Percentiles rank a stretch among this genome's conserved stretches.
Evolutionary conservation across 2,888 invertebrate genomes (phyloP).

Genomic region (Cephus runcator): DNA sequence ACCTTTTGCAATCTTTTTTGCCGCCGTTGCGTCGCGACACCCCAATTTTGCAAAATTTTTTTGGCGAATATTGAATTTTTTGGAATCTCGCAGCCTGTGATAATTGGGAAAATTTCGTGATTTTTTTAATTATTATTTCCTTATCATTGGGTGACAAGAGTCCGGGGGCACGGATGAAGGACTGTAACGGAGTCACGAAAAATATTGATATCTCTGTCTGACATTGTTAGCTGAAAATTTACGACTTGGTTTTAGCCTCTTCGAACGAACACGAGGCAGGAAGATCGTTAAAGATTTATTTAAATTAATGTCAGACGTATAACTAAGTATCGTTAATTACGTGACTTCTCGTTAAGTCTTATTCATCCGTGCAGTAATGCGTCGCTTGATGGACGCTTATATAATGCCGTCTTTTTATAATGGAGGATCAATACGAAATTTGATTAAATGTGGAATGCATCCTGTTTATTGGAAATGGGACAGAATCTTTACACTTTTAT

Average conservation of each 20-base stretch:
- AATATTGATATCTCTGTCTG: background rate
- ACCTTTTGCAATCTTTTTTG: background rate
- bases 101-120: background rate
- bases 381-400: slow-evolving; percentile 2
- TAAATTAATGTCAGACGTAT: background rate
- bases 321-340: background rate
- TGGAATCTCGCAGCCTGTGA: background rate
- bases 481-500: background rate
- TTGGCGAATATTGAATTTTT: background rate
- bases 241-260: background rate
- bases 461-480: no score
- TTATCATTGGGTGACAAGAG: slow-evolving; percentile 5
- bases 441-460: background rate
- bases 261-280: background rate
- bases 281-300: background rate
- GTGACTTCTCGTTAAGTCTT: background rate
- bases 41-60: background rate
- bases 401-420: slow-evolving; percentile 1
- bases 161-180: background rate
- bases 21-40: no score
- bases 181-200: background rate
- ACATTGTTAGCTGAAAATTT: background rate
- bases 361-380: slow-evolving; percentile 6
- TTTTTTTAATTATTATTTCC: background rate
- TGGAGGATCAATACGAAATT: background rate